These are phyloP conservation scores for Sciaenops ocellatus DNA, from an alignment of 2,797 vertebrate genomes.

Conservation along the genomic window DNA sequence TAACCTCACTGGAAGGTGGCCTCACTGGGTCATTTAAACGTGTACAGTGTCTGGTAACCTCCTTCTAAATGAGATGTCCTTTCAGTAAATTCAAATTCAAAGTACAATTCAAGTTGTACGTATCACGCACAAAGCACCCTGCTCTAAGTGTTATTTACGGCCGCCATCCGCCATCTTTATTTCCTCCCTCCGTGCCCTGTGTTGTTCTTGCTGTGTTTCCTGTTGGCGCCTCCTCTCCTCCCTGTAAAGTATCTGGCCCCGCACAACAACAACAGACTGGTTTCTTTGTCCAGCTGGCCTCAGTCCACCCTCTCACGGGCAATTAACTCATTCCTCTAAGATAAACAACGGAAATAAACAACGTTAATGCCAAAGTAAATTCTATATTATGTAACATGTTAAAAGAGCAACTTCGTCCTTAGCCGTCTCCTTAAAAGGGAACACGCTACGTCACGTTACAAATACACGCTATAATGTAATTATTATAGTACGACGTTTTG, in stretches of 20 bases:
- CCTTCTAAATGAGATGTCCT: background rate
- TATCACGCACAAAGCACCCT: background rate
- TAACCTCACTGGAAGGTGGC: too few species aligned
- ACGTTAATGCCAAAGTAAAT: background rate
- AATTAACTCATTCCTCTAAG: background rate
- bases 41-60: background rate
- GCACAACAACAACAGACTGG: slow-evolving; percentile 63
- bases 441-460: background rate
- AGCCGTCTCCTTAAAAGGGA: background rate
- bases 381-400: background rate
- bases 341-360: background rate
- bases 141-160: background rate
- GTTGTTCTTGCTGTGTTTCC: slow-evolving; percentile 11
- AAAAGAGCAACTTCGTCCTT: background rate
- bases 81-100: too few species aligned
- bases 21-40: too few species aligned
- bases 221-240: slow-evolving; percentile 18
- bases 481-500: background rate
- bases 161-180: slow-evolving; percentile 48
- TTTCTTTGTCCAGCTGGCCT: slow-evolving; percentile 68
- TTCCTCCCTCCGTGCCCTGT: background rate
- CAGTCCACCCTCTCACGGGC: slow-evolving; percentile 17
- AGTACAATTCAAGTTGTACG: background rate
- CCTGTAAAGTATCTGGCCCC: slow-evolving; percentile 28
- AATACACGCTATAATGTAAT: background rate